Evolutionary conservation across 2,797 vertebrate species (phyloP).

Genomic region (Leptoclinus maculatus): DNA sequence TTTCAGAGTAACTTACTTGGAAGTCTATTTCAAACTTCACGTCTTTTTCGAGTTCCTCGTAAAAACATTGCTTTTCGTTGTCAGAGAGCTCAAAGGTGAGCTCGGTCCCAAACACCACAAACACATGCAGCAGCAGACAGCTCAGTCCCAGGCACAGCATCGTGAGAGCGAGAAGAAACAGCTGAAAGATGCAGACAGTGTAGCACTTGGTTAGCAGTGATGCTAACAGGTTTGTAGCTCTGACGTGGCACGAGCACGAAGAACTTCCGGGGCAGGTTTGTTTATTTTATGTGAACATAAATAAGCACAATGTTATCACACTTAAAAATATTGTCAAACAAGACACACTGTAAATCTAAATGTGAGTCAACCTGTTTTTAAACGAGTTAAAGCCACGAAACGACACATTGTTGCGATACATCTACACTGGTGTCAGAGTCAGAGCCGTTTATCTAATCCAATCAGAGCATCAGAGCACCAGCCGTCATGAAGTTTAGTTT

Average conservation of each 20-base stretch:
- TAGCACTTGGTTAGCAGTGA: not conserved
- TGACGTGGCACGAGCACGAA: constrained; percentile 81
- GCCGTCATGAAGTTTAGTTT: not conserved
- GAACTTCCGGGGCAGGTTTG: constrained; percentile 74
- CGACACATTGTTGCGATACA: not conserved
- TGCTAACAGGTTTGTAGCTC: constrained; percentile 13
- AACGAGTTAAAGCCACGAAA: not conserved
- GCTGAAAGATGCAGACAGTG: not conserved
- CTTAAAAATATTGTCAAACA: not conserved
- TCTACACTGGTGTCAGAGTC: not conserved
- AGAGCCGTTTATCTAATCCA: not conserved
- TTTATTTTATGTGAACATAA: constrained; percentile 22
- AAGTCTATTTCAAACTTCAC: constrained; percentile 84
- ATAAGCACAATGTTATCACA: not conserved
- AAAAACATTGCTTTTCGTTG: constrained; percentile 86
- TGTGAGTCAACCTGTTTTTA: not conserved
- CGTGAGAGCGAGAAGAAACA: not conserved
- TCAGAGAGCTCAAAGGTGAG: constrained; percentile 85
- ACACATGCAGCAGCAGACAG: constrained; percentile 59
- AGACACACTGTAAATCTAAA: fast-evolving
- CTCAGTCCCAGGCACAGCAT: constrained; percentile 66
- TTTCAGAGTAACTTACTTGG: constrained; percentile 73
- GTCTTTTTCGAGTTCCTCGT: constrained; percentile 80
- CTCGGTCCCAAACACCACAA: constrained; percentile 73
- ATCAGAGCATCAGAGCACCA: not conserved